Conservation (phyloP, 2,888 invertebrate genomes). For the Chloroclystis v-ata region DNA sequence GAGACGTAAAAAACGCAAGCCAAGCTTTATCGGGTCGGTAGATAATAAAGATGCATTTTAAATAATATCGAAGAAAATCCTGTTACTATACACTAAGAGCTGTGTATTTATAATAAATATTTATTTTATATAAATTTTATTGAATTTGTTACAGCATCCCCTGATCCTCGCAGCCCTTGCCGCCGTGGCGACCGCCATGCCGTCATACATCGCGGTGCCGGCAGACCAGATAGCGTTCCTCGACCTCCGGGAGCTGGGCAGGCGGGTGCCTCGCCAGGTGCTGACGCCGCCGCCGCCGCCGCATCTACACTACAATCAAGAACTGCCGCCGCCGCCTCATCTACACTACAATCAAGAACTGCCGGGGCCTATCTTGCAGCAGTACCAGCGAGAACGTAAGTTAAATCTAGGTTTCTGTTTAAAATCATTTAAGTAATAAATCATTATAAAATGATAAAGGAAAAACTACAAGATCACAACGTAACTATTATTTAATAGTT, state of each 20-base stretch:
- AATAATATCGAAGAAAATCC: no score
- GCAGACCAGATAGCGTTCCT: slow-evolving; percentile 79
- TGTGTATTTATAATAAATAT: no score
- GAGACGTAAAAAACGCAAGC: no score
- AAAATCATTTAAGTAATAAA: no score
- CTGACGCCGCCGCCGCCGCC: slow-evolving; percentile 51
- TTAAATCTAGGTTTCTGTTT: no score
- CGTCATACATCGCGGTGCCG: slow-evolving; percentile 80
- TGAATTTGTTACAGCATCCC: slow-evolving; percentile 45
- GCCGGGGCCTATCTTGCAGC: slow-evolving; percentile 41
- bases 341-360: slow-evolving; percentile 54
- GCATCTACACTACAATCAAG: slow-evolving; percentile 46
- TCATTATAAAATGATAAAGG: no score
- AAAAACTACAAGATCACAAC: no score
- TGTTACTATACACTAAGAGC: no score
- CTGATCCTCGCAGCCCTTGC: slow-evolving; percentile 48
- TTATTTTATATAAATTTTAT: background rate
- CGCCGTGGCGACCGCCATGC: slow-evolving; percentile 61
- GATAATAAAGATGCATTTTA: no score
- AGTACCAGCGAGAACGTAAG: slow-evolving; percentile 60
- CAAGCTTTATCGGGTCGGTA: no score
- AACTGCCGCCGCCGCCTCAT: slow-evolving; percentile 41
- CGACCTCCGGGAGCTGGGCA: slow-evolving; percentile 64
- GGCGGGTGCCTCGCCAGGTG: slow-evolving; percentile 60
- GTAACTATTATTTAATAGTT: no score